phyloP scores from a whole-genome alignment of 2,797 vertebrate genomes.

The Sebastes itinus region DNA sequence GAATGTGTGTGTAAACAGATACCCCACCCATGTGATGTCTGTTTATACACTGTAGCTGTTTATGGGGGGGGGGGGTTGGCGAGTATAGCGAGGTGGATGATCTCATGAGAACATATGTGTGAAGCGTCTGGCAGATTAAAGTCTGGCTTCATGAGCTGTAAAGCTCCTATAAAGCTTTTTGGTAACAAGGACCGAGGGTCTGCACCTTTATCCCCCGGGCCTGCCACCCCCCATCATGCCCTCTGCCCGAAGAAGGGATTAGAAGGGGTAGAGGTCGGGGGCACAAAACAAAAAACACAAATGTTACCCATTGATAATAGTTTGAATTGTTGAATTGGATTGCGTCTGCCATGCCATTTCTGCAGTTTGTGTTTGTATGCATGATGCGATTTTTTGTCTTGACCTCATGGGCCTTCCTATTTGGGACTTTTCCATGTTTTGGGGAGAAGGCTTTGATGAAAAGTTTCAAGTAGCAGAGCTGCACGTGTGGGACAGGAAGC shows the following conservation, averaged over 20 bases:
- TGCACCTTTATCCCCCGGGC: slow-evolving; percentile 52
- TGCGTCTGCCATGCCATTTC: background rate
- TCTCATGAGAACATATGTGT: slow-evolving; percentile 73
- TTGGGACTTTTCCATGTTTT: slow-evolving; percentile 28
- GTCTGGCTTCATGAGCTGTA: slow-evolving; percentile 64
- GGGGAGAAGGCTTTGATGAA: slow-evolving; percentile 29
- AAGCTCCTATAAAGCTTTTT: slow-evolving; percentile 73
- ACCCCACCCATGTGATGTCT: slow-evolving; percentile 21
- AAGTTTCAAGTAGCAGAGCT: slow-evolving; percentile 40
- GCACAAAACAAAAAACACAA: slow-evolving; percentile 27
- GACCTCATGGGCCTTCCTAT: background rate
- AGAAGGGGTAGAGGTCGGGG: slow-evolving; percentile 37
- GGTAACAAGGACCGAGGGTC: slow-evolving; percentile 53
- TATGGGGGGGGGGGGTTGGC: background rate
- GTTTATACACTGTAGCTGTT: slow-evolving; percentile 36
- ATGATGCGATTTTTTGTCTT: background rate
- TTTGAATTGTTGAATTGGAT: background rate
- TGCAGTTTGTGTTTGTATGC: background rate
- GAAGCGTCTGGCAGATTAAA: slow-evolving; percentile 78
- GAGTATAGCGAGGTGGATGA: slow-evolving; percentile 50
- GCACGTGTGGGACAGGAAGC: slow-evolving; percentile 73
- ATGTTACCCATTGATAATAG: background rate
- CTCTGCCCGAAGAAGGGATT: slow-evolving; percentile 35
- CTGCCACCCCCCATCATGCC: slow-evolving; percentile 37
- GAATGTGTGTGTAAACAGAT: slow-evolving; percentile 16